Base-by-base conservation (phyloP, 2,113 vertebrate genomes). In the Tamias sibiricus region DNA sequence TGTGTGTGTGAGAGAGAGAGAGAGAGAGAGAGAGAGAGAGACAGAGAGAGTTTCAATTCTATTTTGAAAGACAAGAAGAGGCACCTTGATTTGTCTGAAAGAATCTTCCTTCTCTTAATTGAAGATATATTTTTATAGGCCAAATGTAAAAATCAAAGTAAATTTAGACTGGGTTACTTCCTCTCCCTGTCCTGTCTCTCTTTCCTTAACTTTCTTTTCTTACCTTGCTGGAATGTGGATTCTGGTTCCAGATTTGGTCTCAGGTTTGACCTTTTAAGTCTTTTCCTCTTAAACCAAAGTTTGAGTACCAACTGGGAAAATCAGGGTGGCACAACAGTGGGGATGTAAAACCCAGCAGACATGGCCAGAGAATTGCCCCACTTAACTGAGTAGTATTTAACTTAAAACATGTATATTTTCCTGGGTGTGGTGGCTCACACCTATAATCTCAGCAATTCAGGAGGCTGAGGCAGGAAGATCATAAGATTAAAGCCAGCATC, bases 61-160 rank as follows among this genome's bases (percentile, higher is more conserved):
- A 97, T 98, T 98, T 96, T 93, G 74, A 86, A 54, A 97, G 89
- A 95, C 37, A 96, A 92, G 87, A 16, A 94, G 80, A 97, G 95
- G 87, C 97, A 83, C 79, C 35, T 97, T 97, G 68, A 93, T 98
- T 94, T 97, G 95, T 96, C 97, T 97, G 81, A 85, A 97, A 96
- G 4, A 35, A 0, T 72, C 82, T 84, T 80, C 54, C 20, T 97
- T 96, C 37, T 76, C 89, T 88, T 97, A 96, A 97, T 72, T 82
- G 94, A 98, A 97, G 95, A 95, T 98, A 95, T 96, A 96, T 97
- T 98, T 98, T 97, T 96, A 54, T 42, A 98, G 85, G 52, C 6
- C 91, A 90, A 96, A 97, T 90, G 84, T 95, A 54, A 91, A 95
- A 86, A 87, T 95, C 96, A 76, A 92, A 93, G 7, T 92, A 24